Base-by-base conservation (phyloP, 2,888 invertebrate species). In the Apantesis nais region DNA sequence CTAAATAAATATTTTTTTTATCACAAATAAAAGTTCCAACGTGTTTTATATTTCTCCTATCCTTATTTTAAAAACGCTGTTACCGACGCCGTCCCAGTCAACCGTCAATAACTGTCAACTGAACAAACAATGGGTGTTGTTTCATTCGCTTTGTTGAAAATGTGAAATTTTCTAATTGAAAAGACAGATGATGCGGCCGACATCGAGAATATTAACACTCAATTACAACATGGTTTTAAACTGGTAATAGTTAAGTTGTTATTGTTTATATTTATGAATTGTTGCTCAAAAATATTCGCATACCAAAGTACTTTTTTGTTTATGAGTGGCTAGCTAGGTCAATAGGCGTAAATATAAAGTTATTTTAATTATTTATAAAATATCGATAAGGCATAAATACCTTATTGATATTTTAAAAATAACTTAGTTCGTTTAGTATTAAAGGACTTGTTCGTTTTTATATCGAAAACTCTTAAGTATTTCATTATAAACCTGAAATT, bases 91-190 rank as follows among this genome's bases (percentile, higher is more conserved):
- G 34, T 48, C 9, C 48, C 34, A 66, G 34, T 16, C 68, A 55
- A 55, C 58, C 61, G 63, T 64, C 67, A 58, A 60, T 68, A 68
- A 48, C 65, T 66, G 65, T 66, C 65, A 55, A 52, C 52, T 3
- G 34, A n/a, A 37, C 31, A 44, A 64, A n/a, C 66, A 73, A 34
- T 48, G 78, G 69, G 34, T 67, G 63, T 70, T 68, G 74, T 76
- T 31, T 52, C 65, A 39, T 66, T n/a, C n/a, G n/a, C 37, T 55
- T 65, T 52, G 64, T 34, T 34, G 34, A 65, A 52, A 66, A 63
- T 63, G 8, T 19, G 7, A 41, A 63, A 63, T 29, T 63, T 63
- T 44, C 44, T 44, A 44, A 66, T 55, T 44, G n/a, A 55, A 65
- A 48, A 31, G 14, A 52, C n/a, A 52, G 48, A 64, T 34, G 22